Base-by-base conservation (phyloP, 1,140 invertebrate species). In the Ceratoteleas bidentatus region DNA sequence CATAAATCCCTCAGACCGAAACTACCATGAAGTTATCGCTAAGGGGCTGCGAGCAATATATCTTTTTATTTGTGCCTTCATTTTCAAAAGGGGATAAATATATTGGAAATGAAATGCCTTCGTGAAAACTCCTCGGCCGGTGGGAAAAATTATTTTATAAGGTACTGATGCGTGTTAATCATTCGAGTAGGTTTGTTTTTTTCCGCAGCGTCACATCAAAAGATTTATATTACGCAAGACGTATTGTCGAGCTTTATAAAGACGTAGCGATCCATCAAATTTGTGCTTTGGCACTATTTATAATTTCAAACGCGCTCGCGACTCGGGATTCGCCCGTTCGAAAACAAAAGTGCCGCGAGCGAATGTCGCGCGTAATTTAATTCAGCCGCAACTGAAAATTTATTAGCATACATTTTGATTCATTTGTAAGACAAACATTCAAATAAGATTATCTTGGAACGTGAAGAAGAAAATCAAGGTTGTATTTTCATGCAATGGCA, bases 1-100 rank as follows among this genome's bases (percentile, higher is more conserved):
- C 85, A 90, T 91, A 91, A 90, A 91, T 91, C 87, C 65, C 60
- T 88, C 87, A 79, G 85, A 85, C 81, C 69, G 66, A 72, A 74
- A 81, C 77, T 58, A 77, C 81, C 54, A 79, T 80, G 62, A 83
- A 82, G 73, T 52, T 72, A 83, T 76, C 81, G 70, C 34, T 74
- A 76, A 75, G 76, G 53, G 69, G 70, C 65, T 75, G 43, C 24
- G 53, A 56, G 62, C 62, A 73, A 77, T 80, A 84, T 76, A 80
- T 76, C 77, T 81, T 81, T 75, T 74, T 64, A 70, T 81, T 70
- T 52, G 65, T 76, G 68, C 53, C 61, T 75, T 58, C 49, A 61
- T 69, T 68, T 61, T 54, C 11, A 50, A 70, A 77, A 43, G 66
- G 66, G 53, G 72, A 70, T 74, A 72, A 73, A 72, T 68, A 69